Conservation (phyloP, 2,113 vertebrate species). For the Chiloscyllium plagiosum region DNA sequence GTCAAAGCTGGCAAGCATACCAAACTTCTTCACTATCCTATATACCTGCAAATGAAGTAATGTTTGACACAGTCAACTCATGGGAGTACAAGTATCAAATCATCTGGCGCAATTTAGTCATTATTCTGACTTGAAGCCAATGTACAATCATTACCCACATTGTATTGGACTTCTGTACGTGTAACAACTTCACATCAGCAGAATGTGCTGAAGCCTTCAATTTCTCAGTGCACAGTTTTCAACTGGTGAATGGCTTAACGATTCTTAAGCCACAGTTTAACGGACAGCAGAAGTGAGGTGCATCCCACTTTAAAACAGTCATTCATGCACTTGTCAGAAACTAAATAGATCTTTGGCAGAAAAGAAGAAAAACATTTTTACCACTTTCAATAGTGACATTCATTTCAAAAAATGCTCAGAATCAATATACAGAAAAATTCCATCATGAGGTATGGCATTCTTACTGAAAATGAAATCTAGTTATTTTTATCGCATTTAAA, state of each 20-base stretch:
- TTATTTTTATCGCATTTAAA: background rate
- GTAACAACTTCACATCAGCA: background rate
- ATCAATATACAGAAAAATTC: background rate
- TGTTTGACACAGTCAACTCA: background rate
- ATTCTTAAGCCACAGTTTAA: background rate
- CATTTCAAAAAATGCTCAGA: background rate
- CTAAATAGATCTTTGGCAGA: background rate
- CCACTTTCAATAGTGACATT: background rate
- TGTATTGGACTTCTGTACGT: background rate
- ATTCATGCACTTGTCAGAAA: background rate
- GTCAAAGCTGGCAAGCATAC: too few species aligned
- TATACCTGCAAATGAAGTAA: too few species aligned
- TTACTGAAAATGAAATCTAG: background rate
- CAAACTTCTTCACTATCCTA: too few species aligned
- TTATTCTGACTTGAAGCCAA: background rate
- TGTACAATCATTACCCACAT: background rate
- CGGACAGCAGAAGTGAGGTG: background rate
- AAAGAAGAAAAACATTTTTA: background rate
- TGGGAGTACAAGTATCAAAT: background rate
- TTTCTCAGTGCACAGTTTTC: background rate
- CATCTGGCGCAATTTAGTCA: background rate
- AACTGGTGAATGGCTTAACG: background rate
- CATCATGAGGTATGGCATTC: background rate
- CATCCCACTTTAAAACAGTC: background rate
- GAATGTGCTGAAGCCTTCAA: background rate